Evolutionary conservation across 2,113 vertebrate genomes (phyloP).

Genomic region (Echinops telfairi): DNA sequence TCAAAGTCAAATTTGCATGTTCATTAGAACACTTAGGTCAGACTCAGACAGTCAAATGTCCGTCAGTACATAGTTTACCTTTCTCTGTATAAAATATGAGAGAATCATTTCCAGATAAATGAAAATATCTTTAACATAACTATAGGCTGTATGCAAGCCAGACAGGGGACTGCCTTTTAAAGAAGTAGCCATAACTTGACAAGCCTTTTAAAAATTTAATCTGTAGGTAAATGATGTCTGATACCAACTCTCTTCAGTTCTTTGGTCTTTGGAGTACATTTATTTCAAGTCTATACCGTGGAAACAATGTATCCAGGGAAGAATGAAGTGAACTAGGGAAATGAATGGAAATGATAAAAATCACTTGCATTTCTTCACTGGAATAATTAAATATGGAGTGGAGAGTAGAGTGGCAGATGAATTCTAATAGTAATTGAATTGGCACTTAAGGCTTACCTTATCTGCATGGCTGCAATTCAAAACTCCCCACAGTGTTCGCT

Average conservation of each 20-base stretch:
- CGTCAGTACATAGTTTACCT: background rate
- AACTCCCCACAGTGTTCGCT: constrained; percentile 74
- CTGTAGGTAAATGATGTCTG: background rate
- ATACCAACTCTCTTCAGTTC: constrained; percentile 48
- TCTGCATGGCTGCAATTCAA: constrained; percentile 78
- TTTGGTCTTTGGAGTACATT: constrained; percentile 64
- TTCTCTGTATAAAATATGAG: background rate
- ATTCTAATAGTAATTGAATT: constrained; percentile 81
- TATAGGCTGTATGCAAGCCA: background rate
- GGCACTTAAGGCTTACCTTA: constrained; percentile 76
- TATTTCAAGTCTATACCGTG: constrained; percentile 72
- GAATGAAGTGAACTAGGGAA: constrained; percentile 64
- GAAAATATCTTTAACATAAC: background rate
- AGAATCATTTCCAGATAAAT: background rate
- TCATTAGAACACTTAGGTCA: too few species aligned
- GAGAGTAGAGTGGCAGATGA: constrained; percentile 74
- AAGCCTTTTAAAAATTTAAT: background rate
- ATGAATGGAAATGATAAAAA: constrained; percentile 74
- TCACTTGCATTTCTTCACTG: constrained; percentile 74
- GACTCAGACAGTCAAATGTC: background rate
- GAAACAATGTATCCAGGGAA: constrained; percentile 67
- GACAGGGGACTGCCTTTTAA: constrained; percentile 50
- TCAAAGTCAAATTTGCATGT: too few species aligned
- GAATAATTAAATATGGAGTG: constrained; percentile 84
- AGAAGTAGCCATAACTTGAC: constrained; percentile 5